Evolutionary conservation across 2,888 invertebrate genomes (phyloP).

Genomic region (Plebejus argus): DNA sequence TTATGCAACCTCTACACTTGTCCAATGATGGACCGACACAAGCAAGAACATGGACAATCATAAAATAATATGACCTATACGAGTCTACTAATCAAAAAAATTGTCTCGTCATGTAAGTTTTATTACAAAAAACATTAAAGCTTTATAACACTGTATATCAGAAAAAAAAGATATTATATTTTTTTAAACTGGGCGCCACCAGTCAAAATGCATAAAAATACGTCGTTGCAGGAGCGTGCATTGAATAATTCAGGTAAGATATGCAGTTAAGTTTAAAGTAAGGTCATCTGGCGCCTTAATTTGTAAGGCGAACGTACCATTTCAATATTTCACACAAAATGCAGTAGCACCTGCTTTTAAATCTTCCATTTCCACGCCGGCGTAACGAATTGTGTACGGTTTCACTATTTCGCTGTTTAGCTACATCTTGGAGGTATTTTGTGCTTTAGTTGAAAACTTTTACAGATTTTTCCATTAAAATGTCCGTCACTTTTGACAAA

Average conservation of each 20-base stretch:
- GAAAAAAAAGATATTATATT: background rate
- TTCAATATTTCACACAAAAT: constrained; percentile 68
- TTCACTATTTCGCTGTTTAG: constrained; percentile 42
- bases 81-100: no score
- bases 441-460: constrained; percentile 36
- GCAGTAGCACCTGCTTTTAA: constrained; percentile 63
- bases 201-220: background rate
- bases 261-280: constrained; percentile 45
- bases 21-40: no score
- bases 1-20: no score
- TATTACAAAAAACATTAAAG: background rate
- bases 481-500: constrained; percentile 19
- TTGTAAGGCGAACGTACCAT: constrained; percentile 56
- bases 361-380: constrained; percentile 55
- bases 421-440: constrained; percentile 40
- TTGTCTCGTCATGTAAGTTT: background rate
- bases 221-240: background rate
- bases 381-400: constrained; percentile 45
- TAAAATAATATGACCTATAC: no score
- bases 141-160: background rate
- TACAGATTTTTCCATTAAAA: constrained; percentile 34
- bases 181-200: background rate
- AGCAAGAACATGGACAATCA: no score
- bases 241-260: constrained; percentile 33
- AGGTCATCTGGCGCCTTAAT: constrained; percentile 62